A percentile compares a stretch with the other conserved stretches of the same genome.
phyloP scores from a whole-genome alignment of 1,140 invertebrate genomes.

The Diorhabda elongata region DNA sequence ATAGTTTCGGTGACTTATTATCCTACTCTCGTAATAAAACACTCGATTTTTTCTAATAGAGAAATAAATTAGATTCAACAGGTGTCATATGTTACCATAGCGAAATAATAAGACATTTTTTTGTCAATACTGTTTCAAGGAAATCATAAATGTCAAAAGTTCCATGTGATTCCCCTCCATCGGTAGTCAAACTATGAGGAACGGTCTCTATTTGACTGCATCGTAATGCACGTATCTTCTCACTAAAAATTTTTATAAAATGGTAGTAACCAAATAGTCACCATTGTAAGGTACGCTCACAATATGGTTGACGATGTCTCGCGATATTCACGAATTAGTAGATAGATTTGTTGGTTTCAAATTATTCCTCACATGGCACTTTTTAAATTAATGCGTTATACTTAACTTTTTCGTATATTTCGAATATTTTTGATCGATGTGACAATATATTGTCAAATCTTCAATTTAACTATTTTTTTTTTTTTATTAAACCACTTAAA shows the following conservation, averaged over 20 bases:
- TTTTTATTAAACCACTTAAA: too few species aligned
- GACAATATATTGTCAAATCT: too few species aligned
- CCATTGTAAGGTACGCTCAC: not conserved
- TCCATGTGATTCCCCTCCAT: not conserved
- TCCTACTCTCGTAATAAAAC: too few species aligned
- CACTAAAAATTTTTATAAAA: not conserved
- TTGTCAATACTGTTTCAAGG: not conserved
- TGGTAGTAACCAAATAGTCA: not conserved
- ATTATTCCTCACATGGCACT: not conserved
- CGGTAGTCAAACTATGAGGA: not conserved
- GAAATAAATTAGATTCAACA: too few species aligned
- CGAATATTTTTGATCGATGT: not conserved
- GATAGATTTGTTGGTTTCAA: not conserved
- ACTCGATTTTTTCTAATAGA: too few species aligned
- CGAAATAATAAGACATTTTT: slow-evolving; percentile 3
- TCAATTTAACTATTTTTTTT: too few species aligned
- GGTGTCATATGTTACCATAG: not conserved
- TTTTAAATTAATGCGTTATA: not conserved
- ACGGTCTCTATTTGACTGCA: not conserved
- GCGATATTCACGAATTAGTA: not conserved
- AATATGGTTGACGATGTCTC: not conserved
- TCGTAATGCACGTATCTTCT: not conserved
- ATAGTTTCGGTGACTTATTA: too few species aligned
- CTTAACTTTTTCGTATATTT: not conserved
- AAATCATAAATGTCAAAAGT: not conserved